Evolutionary conservation across 2,888 invertebrate species (phyloP).

Genomic region (Sarcophaga variegata): DNA sequence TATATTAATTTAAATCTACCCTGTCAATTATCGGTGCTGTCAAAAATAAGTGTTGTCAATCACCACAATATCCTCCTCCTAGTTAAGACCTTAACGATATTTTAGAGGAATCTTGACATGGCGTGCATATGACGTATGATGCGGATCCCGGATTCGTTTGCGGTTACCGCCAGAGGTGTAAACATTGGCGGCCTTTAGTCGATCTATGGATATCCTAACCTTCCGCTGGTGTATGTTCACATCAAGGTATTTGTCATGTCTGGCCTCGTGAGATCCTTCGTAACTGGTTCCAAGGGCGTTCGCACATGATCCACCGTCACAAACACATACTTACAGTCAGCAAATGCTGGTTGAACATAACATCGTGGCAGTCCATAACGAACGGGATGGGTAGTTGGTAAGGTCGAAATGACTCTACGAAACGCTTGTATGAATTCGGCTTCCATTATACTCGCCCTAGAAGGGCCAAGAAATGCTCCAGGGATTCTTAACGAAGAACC

Average conservation of each 20-base stretch:
- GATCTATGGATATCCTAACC: not conserved
- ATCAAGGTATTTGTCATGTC: not conserved
- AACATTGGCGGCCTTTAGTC: not conserved
- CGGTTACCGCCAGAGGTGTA: too few relatives aligned
- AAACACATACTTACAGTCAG: slow-evolving; percentile 7
- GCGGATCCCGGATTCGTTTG: too few relatives aligned
- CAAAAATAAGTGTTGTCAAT: too few relatives aligned
- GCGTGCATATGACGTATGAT: not conserved
- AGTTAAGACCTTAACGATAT: slow-evolving; percentile 32
- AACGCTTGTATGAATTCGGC: slow-evolving; percentile 1
- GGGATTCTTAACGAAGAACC: not conserved
- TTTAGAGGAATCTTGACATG: slow-evolving; percentile 19
- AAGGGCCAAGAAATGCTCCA: slow-evolving; percentile 1
- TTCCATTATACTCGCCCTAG: not conserved
- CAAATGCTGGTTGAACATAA: slow-evolving; percentile 7
- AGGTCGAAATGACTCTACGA: slow-evolving; percentile 1
- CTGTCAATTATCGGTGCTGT: too few relatives aligned
- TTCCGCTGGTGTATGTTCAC: not conserved
- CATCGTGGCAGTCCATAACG: not conserved
- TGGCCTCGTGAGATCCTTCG: slow-evolving; percentile 1
- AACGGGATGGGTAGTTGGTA: not conserved
- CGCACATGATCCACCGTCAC: slow-evolving; percentile 16
- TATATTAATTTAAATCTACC: too few relatives aligned
- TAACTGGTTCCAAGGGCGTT: slow-evolving; percentile 15
- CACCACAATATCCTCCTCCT: slow-evolving; percentile 29